These are phyloP conservation scores for Zeus faber DNA, from an alignment of 2,113 vertebrate species.

Conservation along the genomic window DNA sequence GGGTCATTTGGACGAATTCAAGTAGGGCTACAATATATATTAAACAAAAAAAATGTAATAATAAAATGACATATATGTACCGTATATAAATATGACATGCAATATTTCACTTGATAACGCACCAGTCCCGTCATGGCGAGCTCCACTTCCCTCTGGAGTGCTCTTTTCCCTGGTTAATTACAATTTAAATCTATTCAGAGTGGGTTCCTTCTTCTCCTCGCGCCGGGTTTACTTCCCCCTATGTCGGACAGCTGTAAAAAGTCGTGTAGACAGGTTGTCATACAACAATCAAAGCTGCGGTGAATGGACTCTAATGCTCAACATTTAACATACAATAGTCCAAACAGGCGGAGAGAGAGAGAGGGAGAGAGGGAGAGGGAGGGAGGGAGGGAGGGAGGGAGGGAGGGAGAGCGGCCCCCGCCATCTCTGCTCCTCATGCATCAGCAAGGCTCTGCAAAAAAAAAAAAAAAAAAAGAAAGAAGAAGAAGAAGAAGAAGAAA, in stretches of 20 bases:
- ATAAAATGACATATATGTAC: no score
- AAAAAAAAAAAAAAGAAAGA: no score
- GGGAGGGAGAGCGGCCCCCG: slow-evolving; percentile 62
- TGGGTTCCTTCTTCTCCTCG: slow-evolving; percentile 77
- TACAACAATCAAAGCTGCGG: slow-evolving; percentile 85
- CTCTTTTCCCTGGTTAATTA: slow-evolving; percentile 48
- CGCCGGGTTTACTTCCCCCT: slow-evolving; percentile 81
- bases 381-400: slow-evolving; percentile 45
- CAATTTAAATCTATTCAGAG: slow-evolving; percentile 71
- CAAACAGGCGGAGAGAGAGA: slow-evolving; percentile 61
- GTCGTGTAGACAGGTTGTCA: slow-evolving; percentile 91
- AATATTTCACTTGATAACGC: no score
- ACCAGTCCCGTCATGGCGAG: slow-evolving; percentile 31
- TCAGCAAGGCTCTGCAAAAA: slow-evolving; percentile 80
- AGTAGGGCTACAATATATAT: no score
- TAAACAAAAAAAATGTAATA: no score
- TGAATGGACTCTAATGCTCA: slow-evolving; percentile 87
- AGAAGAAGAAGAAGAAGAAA: no score
- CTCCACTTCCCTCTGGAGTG: slow-evolving; percentile 36
- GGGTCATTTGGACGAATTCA: no score
- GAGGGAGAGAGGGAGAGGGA: slow-evolving; percentile 48
- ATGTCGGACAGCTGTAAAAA: slow-evolving; percentile 91
- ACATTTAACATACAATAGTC: slow-evolving; percentile 87
- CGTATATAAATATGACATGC: no score
- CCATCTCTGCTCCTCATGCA: slow-evolving; percentile 82